These are phyloP conservation scores for Diuraphis noxia DNA, from an alignment of 1,140 invertebrate genomes.

Conservation along the genomic window DNA sequence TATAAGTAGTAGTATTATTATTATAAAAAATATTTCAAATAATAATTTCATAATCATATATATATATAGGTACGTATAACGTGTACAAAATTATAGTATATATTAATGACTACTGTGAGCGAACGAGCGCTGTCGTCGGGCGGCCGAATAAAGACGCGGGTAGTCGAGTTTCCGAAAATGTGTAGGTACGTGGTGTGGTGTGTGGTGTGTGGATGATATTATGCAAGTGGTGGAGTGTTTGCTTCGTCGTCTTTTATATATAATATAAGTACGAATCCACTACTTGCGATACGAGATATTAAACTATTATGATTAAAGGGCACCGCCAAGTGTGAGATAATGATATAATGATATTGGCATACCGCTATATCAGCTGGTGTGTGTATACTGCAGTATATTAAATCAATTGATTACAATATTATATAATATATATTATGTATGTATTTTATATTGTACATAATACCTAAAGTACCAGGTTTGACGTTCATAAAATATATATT, in stretches of 20 bases:
- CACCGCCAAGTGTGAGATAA: not conserved
- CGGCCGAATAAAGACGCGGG: not conserved
- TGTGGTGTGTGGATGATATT: not conserved
- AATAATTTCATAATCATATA: not conserved
- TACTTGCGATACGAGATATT: not conserved
- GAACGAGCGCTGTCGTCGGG: not conserved
- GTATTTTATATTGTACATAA: not conserved
- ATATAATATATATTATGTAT: not conserved
- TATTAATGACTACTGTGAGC: not conserved
- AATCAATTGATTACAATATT: not conserved
- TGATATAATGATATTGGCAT: too few species aligned
- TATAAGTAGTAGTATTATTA: conserved; percentile 1
- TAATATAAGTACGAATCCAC: not conserved
- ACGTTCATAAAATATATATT: not conserved
- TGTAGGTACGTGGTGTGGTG: too few species aligned
- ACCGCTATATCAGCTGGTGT: not conserved
- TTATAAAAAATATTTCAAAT: not conserved
- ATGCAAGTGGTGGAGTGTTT: not conserved
- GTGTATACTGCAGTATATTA: too few species aligned
- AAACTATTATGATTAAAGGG: not conserved
- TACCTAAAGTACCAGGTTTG: not conserved
- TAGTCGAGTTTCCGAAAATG: not conserved
- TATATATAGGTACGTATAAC: not conserved
- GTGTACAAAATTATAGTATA: not conserved
- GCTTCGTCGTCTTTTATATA: not conserved